These are phyloP conservation scores for Tretioscincus oriximinensis DNA, from an alignment of 2,113 vertebrate species.

Conservation along the genomic window DNA sequence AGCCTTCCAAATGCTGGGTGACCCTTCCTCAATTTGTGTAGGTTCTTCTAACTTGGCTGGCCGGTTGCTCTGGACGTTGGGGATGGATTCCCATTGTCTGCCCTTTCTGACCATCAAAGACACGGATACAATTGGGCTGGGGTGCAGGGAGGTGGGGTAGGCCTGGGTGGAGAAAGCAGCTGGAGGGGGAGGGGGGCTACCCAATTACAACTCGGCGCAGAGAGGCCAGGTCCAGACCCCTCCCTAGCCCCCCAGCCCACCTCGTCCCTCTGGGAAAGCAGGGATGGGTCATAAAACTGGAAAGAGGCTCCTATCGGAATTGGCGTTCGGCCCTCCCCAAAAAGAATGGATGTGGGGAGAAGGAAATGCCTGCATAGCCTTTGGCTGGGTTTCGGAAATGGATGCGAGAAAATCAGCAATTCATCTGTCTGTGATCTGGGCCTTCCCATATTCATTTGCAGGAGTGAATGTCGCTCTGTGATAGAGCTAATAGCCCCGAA, in stretches of 20 bases:
- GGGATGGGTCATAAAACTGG: background rate
- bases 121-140: conserved; percentile 22
- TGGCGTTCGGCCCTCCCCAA: too few relatives aligned
- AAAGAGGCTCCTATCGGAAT: too few relatives aligned
- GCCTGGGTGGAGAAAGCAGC: conserved; percentile 9
- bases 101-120: conserved; percentile 1
- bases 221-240: background rate
- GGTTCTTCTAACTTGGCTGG: background rate
- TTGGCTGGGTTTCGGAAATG: too few relatives aligned
- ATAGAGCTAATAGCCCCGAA: too few relatives aligned
- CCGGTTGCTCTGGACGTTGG: background rate
- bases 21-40: background rate
- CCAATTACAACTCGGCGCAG: background rate
- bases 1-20: background rate
- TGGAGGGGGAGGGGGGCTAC: background rate
- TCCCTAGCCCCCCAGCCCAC: background rate
- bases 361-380: too few relatives aligned
- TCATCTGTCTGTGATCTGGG: too few relatives aligned
- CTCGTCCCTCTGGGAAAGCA: background rate
- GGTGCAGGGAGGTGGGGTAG: background rate
- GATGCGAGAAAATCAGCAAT: too few relatives aligned
- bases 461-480: too few relatives aligned
- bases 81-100: conserved; percentile 11
- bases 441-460: too few relatives aligned
- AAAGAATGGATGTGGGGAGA: too few relatives aligned